Base-by-base conservation (phyloP, 1,140 invertebrate genomes). In the Leguminivora glycinivorella region DNA sequence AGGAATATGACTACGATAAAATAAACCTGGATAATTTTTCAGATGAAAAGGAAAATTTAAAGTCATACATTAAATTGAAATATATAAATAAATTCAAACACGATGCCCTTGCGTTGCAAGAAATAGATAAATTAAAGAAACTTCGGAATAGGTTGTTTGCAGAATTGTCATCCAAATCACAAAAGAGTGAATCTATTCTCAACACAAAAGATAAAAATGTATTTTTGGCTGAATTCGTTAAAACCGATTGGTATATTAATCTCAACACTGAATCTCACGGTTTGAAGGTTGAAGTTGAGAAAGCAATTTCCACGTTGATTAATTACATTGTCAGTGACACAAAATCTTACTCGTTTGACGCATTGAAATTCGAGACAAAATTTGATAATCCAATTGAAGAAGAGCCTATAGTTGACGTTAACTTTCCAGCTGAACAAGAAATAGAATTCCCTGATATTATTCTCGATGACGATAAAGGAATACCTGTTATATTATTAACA, bases 391-490 rank as follows among this genome's bases (percentile, higher is more conserved):
- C 69, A 1, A 56, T 73, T 25, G 67, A 69, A 66, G 74, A 76
- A 47, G 75, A 79, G 58, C 69, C 14, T 4, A 75, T 77, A 10
- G 71, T 72, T 10, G 73, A 80, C 31, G 71, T 79, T 9, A 69
- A 81, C 66, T 81, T 81, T 60, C 14, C 69, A 22, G 7, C 69
- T 9, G 79, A 81, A 68, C 72, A 78, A 74, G 75, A 80, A 70
- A 78, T 80, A 24, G 71, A 67, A 29, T 80, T 80, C n/a, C 79
- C 79, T 34, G 79, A 81, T 66, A 71, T 81, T 12, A 81, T 81
- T 74, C 25, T 77, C 3, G 72, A 74, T 22, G 77, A 81, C 3
- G 74, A 79, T 1, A 81, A 76, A 76, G 77, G 77, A 29, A 72
- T 79, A 14, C 79, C 79, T 56, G 79, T 81, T 34, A 60, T 81